Conservation (phyloP, 2,113 vertebrate species). For the Caloenas nicobarica region DNA sequence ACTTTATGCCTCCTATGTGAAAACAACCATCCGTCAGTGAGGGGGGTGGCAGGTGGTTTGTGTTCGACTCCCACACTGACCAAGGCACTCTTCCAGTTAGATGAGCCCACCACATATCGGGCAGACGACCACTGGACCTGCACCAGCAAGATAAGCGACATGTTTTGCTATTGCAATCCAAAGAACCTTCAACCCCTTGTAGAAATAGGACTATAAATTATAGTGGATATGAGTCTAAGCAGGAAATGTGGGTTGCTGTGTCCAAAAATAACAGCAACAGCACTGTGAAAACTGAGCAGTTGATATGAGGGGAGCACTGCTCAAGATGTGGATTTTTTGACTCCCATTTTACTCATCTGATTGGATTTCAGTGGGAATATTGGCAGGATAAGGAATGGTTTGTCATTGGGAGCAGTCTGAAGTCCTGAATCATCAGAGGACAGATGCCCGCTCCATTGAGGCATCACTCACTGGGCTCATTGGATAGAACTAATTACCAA, state of each 20-base stretch:
- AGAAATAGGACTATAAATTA: constrained; percentile 5
- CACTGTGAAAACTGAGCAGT: background rate
- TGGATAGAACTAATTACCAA: background rate
- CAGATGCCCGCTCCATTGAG: background rate
- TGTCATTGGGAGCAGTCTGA: background rate
- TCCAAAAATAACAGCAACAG: constrained; percentile 33
- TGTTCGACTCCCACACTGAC: background rate
- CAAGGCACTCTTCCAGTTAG: background rate
- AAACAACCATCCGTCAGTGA: background rate
- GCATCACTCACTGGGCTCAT: background rate
- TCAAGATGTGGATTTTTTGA: background rate
- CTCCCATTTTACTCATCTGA: background rate
- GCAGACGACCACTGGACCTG: background rate
- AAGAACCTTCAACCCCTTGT: background rate
- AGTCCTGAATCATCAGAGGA: background rate
- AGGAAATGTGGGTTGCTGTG: background rate
- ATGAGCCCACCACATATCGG: background rate
- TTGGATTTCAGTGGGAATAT: background rate
- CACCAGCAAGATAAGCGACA: background rate
- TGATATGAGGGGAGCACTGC: background rate
- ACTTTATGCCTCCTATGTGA: background rate
- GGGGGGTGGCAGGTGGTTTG: background rate
- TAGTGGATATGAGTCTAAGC: background rate
- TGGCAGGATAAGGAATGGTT: background rate
- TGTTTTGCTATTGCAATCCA: background rate